These are phyloP conservation scores for Arenaria interpres DNA, from an alignment of 2,113 vertebrate genomes.

Conservation along the genomic window DNA sequence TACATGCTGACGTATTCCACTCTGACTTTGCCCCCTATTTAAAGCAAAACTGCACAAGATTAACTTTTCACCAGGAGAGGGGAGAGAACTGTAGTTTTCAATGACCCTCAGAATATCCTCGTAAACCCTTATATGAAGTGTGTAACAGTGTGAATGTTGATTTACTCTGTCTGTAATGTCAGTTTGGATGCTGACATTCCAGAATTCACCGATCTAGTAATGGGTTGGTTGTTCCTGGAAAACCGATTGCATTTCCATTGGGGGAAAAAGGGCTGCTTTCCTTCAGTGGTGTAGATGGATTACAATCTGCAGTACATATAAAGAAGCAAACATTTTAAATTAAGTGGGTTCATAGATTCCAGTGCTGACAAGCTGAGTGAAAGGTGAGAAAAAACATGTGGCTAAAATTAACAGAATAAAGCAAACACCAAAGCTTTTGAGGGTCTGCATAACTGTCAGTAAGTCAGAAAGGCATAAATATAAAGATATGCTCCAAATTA, in stretches of 20 bases:
- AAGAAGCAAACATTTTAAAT: not conserved
- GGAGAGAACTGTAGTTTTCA: not conserved
- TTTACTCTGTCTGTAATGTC: not conserved
- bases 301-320: not conserved
- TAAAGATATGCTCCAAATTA: not conserved
- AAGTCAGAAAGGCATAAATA: not conserved
- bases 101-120: not conserved
- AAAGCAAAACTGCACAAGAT: not conserved
- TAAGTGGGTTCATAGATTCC: not conserved
- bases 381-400: slow-evolving; percentile 5
- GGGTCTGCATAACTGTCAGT: not conserved
- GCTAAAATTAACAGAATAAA: slow-evolving; percentile 17
- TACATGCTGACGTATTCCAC: not conserved
- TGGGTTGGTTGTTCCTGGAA: not conserved
- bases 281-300: not conserved
- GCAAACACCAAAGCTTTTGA: not conserved
- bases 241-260: not conserved
- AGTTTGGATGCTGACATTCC: not conserved
- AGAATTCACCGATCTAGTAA: not conserved
- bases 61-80: not conserved
- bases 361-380: slow-evolving; percentile 15
- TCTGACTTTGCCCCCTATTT: not conserved
- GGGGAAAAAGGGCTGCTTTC: not conserved
- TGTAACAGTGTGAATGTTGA: not conserved
- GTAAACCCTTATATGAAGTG: not conserved